Percentiles rank a stretch among this genome's conserved stretches.
Evolutionary conservation across 2,797 vertebrate genomes (phyloP).

Genomic region (Paedocypris micromegethes): DNA sequence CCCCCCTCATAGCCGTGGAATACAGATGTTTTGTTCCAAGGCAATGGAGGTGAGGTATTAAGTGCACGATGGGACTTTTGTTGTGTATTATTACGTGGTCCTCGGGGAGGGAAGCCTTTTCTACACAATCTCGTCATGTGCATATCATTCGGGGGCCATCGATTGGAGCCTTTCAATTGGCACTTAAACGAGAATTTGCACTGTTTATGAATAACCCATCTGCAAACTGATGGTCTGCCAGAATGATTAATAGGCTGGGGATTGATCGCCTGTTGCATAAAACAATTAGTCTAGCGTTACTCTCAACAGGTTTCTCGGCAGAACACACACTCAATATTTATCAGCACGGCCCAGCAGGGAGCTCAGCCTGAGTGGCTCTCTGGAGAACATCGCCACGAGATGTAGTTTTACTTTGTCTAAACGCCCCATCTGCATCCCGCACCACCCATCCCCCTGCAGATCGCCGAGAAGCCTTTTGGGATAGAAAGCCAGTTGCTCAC

Average conservation of each 20-base stretch:
- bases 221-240: conserved; percentile 48
- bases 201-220: conserved; percentile 48
- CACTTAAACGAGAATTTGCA: conserved; percentile 42
- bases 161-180: conserved; percentile 42
- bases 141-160: conserved; percentile 34
- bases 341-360: conserved; percentile 43
- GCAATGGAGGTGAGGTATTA: conserved; percentile 30
- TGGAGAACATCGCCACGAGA: conserved; percentile 35
- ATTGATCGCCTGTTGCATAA: conserved; percentile 50
- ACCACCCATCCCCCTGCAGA: conserved; percentile 37
- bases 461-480: conserved; percentile 40
- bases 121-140: conserved; percentile 18
- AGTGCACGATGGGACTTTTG: conserved; percentile 30
- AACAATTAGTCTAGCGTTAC: conserved; percentile 49
- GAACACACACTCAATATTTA: conserved; percentile 48
- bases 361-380: conserved; percentile 43
- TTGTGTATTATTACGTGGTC: conserved; percentile 31
- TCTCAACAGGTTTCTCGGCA: conserved; percentile 49
- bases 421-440: conserved; percentile 43
- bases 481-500: conserved; percentile 24
- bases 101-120: conserved; percentile 24
- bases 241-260: conserved; percentile 46
- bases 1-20: conserved; percentile 5
- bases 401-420: conserved; percentile 34
- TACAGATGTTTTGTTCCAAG: conserved; percentile 19